phyloP scores from a whole-genome alignment of 2,113 vertebrate species.

The Uria lomvia region DNA sequence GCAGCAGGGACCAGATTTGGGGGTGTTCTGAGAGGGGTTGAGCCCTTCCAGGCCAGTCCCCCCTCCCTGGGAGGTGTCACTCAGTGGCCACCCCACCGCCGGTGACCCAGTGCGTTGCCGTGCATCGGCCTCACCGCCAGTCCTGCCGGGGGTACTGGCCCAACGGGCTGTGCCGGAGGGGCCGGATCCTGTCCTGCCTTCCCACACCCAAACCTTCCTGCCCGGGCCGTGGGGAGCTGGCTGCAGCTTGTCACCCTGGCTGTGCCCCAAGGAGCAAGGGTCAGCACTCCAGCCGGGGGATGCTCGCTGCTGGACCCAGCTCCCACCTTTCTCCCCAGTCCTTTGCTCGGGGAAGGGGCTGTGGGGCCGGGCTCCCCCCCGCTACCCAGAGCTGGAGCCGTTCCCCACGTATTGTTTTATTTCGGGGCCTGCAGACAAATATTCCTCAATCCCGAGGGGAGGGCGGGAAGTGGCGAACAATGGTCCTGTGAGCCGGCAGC shows the following conservation, averaged over 20 bases:
- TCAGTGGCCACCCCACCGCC: rapidly evolving
- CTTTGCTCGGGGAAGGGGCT: background rate
- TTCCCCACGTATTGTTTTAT: conserved; percentile 39
- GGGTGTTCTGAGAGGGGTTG: background rate
- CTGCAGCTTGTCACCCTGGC: background rate
- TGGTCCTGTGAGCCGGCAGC: background rate
- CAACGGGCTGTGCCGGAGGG: background rate
- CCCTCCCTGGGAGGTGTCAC: background rate
- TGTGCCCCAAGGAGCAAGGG: background rate
- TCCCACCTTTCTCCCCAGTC: background rate
- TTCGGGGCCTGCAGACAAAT: background rate
- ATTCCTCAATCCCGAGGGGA: conserved; percentile 24
- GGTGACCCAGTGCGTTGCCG: rapidly evolving
- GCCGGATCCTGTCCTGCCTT: background rate
- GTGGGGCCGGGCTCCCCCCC: background rate
- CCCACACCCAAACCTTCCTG: conserved; percentile 2
- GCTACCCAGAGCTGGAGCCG: background rate
- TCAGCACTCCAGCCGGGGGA: background rate
- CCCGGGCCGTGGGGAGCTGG: background rate
- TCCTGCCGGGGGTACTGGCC: background rate
- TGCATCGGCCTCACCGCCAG: background rate
- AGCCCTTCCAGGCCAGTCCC: rapidly evolving
- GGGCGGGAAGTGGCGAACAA: conserved; percentile 55
- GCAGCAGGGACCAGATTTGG: background rate
- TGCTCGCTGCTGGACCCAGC: rapidly evolving